Percentiles rank a stretch among this genome's conserved stretches.
Evolutionary conservation across 1,140 invertebrate genomes (phyloP).

Genomic region (Hyposmocoma kahamanoa): DNA sequence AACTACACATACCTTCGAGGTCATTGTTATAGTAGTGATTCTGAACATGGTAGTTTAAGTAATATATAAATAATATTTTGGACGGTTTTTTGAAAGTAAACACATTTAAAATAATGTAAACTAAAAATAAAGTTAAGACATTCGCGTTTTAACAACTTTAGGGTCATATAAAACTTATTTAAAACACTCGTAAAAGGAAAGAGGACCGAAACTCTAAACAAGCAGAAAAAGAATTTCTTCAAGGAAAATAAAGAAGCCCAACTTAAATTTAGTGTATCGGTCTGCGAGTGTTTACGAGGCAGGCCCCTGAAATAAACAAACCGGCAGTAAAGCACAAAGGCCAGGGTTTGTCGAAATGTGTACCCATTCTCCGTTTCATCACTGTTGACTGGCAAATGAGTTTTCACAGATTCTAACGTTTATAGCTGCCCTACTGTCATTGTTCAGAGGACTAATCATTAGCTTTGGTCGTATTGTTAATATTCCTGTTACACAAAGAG

Average conservation of each 20-base stretch:
- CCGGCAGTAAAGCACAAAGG: slow-evolving; percentile 56
- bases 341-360: slow-evolving; percentile 46
- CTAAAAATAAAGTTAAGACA: neutral
- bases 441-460: no score
- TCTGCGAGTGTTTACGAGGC: slow-evolving; percentile 63
- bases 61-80: no score
- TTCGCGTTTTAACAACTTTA: neutral
- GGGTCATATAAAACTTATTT: slow-evolving; percentile 6
- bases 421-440: no score
- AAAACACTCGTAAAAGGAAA: slow-evolving; percentile 5
- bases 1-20: no score
- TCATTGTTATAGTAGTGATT: no score
- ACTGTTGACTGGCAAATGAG: slow-evolving; percentile 15
- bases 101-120: no score
- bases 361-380: slow-evolving; percentile 42
- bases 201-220: neutral
- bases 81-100: no score
- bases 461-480: no score
- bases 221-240: slow-evolving; percentile 38
- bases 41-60: no score
- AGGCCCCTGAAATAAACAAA: slow-evolving; percentile 62
- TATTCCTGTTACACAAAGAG: no score
- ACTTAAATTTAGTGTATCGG: slow-evolving; percentile 62
- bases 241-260: slow-evolving; percentile 56
- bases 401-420: slow-evolving; percentile 5